These are phyloP conservation scores for Philypnodon macrostomus DNA, from an alignment of 2,797 vertebrate genomes.

Conservation along the genomic window DNA sequence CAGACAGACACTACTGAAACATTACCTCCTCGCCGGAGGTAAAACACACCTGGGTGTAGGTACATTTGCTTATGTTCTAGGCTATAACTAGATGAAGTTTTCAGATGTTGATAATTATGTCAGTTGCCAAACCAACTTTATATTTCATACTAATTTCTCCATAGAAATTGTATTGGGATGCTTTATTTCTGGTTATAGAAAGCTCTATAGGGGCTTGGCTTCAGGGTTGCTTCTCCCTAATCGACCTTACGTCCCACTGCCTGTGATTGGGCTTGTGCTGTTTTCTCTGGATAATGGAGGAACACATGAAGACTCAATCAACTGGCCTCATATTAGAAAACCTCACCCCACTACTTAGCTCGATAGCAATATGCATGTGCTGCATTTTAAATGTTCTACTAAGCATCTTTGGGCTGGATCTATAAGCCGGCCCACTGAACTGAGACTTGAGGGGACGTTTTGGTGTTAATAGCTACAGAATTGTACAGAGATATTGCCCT, in stretches of 20 bases:
- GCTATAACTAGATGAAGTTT: too few relatives aligned
- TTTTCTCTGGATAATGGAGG: conserved; percentile 33
- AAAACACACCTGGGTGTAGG: too few relatives aligned
- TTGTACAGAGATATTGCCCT: conserved; percentile 24
- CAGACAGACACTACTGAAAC: too few relatives aligned
- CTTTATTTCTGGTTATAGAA: too few relatives aligned
- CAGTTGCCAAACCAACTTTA: too few relatives aligned
- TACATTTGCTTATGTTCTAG: too few relatives aligned
- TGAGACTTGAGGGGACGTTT: conserved; percentile 56
- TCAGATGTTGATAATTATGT: too few relatives aligned
- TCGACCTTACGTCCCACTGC: conserved; percentile 33
- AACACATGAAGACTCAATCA: conserved; percentile 40
- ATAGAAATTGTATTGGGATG: too few relatives aligned
- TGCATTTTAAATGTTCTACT: conserved; percentile 63
- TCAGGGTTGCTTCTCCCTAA: conserved; percentile 52
- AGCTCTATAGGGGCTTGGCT: conserved; percentile 60
- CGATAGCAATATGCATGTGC: conserved; percentile 58
- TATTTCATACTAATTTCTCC: too few relatives aligned
- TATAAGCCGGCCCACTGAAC: conserved; percentile 63
- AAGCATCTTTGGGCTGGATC: conserved; percentile 59
- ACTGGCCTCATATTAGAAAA: conserved; percentile 47
- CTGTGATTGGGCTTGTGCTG: conserved; percentile 34
- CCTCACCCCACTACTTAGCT: conserved; percentile 36
- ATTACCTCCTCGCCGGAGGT: too few relatives aligned
- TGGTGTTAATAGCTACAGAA: conserved; percentile 52